phyloP scores from a whole-genome alignment of 2,797 vertebrate species.

The Pseudomugil gertrudae region DNA sequence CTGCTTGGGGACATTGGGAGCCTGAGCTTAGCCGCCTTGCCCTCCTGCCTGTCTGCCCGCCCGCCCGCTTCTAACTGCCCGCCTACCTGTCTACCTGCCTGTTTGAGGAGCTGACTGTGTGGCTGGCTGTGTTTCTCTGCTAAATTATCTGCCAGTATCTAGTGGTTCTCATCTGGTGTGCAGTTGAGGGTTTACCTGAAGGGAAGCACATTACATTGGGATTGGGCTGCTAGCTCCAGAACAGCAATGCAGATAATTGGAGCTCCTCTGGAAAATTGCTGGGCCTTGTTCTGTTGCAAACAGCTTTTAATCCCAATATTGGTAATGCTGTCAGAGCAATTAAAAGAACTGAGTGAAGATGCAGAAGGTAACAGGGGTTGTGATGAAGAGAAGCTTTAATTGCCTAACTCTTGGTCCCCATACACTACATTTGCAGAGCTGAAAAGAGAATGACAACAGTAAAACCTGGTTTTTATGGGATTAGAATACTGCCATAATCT shows the following conservation, averaged over 20 bases:
- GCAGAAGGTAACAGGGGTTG: no score
- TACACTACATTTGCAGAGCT: no score
- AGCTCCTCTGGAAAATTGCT: constrained; percentile 57
- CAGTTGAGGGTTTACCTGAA: constrained; percentile 35
- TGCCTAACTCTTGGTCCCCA: no score
- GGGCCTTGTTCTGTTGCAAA: constrained; percentile 42
- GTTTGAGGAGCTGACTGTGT: constrained; percentile 15
- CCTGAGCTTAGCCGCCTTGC: constrained; percentile 57
- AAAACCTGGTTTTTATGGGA: no score
- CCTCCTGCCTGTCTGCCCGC: constrained; percentile 43
- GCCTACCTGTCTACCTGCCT: constrained; percentile 32
- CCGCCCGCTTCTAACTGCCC: constrained; percentile 24
- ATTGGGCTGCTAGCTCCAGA: constrained; percentile 42
- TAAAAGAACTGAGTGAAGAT: no score
- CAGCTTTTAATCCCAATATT: constrained; percentile 31
- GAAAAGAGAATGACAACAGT: no score
- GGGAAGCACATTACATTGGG: constrained; percentile 44
- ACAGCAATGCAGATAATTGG: constrained; percentile 60
- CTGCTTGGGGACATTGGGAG: constrained; percentile 74
- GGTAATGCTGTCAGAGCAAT: constrained; percentile 49
- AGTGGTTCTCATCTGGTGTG: constrained; percentile 15
- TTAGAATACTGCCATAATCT: no score
- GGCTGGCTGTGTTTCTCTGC: constrained; percentile 22
- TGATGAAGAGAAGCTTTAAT: no score
- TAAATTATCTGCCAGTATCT: constrained; percentile 35